Conservation (phyloP, 2,797 vertebrate species). For the Trematomus bernacchii region DNA sequence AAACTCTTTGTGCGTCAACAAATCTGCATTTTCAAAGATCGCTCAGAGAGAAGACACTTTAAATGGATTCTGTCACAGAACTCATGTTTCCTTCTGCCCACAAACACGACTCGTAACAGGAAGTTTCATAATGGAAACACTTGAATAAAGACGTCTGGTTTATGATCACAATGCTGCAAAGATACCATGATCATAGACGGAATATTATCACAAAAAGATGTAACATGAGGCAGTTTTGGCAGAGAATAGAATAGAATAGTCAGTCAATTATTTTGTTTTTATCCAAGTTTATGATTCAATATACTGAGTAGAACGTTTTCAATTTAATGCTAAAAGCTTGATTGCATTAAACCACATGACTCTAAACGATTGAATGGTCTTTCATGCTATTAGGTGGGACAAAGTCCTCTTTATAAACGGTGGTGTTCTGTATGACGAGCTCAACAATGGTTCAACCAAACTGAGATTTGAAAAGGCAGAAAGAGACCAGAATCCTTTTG, state of each 20-base stretch:
- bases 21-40: constrained; percentile 47
- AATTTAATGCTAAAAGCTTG: too few species aligned
- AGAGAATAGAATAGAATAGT: neutral
- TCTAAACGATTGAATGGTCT: neutral
- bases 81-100: constrained; percentile 17
- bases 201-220: neutral
- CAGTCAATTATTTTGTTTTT: too few species aligned
- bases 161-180: neutral
- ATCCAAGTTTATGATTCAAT: neutral
- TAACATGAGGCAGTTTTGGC: neutral
- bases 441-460: too few species aligned
- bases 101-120: neutral
- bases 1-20: constrained; percentile 34
- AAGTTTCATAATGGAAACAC: neutral
- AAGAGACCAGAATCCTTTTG: too few species aligned
- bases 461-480: too few species aligned
- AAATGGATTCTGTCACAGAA: constrained; percentile 13
- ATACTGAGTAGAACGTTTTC: too few species aligned
- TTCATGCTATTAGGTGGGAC: neutral
- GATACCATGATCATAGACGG: neutral
- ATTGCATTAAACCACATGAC: neutral
- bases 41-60: constrained; percentile 7
- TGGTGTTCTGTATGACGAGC: too few species aligned
- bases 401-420: neutral
- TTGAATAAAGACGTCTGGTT: neutral